These are phyloP conservation scores for Tokudaia tokunoshimensis DNA, from an alignment of 2,797 vertebrate species.

Conservation along the genomic window DNA sequence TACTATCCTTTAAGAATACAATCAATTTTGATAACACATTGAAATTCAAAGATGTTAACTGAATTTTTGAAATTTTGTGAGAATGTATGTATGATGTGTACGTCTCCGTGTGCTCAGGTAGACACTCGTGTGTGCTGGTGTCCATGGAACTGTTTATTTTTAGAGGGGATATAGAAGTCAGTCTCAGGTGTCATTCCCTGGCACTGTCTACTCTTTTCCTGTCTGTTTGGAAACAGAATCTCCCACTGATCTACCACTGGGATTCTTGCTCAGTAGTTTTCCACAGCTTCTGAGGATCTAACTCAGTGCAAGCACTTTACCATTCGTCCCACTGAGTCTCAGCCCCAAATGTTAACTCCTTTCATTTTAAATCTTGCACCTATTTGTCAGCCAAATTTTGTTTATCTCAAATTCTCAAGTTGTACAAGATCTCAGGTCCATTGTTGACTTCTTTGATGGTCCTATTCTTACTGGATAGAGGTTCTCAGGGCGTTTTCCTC, in stretches of 20 bases:
- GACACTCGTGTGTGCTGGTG: not conserved
- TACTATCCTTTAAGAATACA: not conserved
- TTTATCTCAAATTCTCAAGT: not conserved
- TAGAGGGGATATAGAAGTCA: too few relatives aligned
- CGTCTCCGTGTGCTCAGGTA: too few relatives aligned
- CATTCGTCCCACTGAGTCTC: fast-evolving
- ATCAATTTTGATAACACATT: not conserved
- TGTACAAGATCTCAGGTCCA: not conserved
- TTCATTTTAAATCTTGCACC: not conserved
- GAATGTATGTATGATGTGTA: not conserved
- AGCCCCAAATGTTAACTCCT: not conserved
- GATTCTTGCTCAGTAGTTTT: not conserved
- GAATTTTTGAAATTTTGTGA: not conserved
- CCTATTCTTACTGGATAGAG: not conserved
- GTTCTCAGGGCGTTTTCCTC: not conserved
- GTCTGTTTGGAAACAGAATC: not conserved
- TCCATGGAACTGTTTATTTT: not conserved
- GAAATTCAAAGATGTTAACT: not conserved
- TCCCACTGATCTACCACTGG: not conserved
- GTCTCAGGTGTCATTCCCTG: not conserved
- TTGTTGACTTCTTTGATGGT: not conserved
- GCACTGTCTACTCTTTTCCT: not conserved
- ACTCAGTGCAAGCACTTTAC: not conserved
- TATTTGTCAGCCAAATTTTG: not conserved
- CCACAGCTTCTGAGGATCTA: not conserved